Evolutionary conservation across 2,113 vertebrate genomes (phyloP).

Genomic region (Rhea pennata): DNA sequence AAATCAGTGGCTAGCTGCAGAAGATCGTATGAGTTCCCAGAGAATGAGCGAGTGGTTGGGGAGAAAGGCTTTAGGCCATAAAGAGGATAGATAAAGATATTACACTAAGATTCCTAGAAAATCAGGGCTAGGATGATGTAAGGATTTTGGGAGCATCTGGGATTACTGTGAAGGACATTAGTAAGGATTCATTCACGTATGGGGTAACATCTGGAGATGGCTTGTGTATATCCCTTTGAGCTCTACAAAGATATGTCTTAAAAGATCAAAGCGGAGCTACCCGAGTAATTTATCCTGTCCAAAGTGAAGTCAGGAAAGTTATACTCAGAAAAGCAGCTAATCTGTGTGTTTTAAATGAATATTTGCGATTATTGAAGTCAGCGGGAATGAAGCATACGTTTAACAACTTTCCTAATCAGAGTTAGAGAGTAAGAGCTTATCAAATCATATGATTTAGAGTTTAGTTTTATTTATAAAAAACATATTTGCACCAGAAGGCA

Average conservation of each 20-base stretch:
- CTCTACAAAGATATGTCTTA: not conserved
- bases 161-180: not conserved
- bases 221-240: not conserved
- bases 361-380: not conserved
- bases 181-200: not conserved
- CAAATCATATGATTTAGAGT: not conserved
- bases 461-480: not conserved
- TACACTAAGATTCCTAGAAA: not conserved
- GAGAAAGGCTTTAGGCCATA: not conserved
- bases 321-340: not conserved
- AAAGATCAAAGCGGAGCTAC: not conserved
- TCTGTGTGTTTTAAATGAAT: not conserved
- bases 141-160: not conserved
- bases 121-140: not conserved
- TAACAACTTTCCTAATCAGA: not conserved
- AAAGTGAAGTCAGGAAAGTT: not conserved
- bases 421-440: not conserved
- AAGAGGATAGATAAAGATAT: not conserved
- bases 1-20: not conserved
- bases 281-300: not conserved
- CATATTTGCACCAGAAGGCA: not conserved
- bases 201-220: not conserved
- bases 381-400: not conserved
- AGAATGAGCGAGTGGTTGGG: not conserved
- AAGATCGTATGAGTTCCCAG: not conserved